Percentiles rank a stretch among this genome's conserved stretches.
phyloP scores from a whole-genome alignment of 2,113 vertebrate species.

The Pomatorhinus ruficollis region DNA sequence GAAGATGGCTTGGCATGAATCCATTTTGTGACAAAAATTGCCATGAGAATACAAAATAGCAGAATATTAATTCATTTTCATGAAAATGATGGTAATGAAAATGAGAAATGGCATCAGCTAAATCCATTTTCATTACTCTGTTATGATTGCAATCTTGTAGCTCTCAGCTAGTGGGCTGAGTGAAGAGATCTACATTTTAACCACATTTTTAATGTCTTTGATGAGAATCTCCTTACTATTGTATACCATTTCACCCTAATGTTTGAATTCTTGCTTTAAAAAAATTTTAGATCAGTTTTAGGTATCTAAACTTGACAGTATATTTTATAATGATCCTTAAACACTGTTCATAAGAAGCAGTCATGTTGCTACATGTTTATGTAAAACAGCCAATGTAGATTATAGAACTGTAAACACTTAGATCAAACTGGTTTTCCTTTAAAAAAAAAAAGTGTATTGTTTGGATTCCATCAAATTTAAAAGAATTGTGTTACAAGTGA shows the following conservation, averaged over 20 bases:
- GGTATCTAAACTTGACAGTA: neutral
- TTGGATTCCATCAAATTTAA: neutral
- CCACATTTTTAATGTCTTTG: neutral
- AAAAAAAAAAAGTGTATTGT: neutral
- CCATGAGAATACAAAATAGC: conserved; percentile 46
- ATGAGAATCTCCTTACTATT: neutral
- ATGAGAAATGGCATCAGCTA: conserved; percentile 50
- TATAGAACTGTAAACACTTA: neutral
- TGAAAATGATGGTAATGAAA: conserved; percentile 55
- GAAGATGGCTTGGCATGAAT: conserved; percentile 5
- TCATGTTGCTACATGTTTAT: neutral
- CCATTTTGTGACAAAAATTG: conserved; percentile 23
- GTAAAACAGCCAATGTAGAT: neutral
- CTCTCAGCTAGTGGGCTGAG: neutral
- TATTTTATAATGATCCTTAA: neutral
- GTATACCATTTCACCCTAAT: neutral
- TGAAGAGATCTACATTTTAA: conserved; percentile 8
- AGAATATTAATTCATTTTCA: conserved; percentile 45
- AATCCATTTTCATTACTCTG: conserved; percentile 52
- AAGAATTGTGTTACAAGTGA: neutral
- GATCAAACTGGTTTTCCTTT: neutral
- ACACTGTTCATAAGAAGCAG: neutral
- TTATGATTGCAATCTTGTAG: conserved; percentile 50
- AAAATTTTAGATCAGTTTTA: neutral
- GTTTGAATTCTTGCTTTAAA: neutral